These are phyloP conservation scores for Eriocheir sinensis DNA, from an alignment of 1,140 invertebrate species.

Conservation along the genomic window DNA sequence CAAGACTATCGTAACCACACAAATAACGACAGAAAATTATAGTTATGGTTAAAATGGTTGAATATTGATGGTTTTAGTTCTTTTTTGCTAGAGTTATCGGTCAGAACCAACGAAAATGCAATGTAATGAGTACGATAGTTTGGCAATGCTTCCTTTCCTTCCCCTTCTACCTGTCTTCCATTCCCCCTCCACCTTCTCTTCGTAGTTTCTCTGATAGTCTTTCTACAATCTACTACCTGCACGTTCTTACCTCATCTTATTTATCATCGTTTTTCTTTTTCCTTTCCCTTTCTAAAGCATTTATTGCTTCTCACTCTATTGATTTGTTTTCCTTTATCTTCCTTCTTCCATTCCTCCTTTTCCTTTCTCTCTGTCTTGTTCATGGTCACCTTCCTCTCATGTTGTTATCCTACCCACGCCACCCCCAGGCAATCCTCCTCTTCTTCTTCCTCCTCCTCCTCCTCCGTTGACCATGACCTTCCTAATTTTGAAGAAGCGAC, in stretches of 20 bases:
- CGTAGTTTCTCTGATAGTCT: neutral
- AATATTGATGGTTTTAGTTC: too few species aligned
- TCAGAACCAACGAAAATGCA: too few species aligned
- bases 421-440: neutral
- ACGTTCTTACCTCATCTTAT: neutral
- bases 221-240: neutral
- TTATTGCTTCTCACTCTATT: neutral
- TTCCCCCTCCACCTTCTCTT: too few species aligned
- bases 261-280: neutral
- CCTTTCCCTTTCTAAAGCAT: neutral
- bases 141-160: too few species aligned
- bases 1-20: too few species aligned
- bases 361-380: too few species aligned
- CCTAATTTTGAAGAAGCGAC: neutral
- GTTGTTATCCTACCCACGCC: neutral
- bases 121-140: too few species aligned
- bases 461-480: slow-evolving; percentile 13
- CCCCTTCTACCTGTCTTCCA: too few species aligned
- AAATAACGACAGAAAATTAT: too few species aligned
- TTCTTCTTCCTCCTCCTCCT: neutral
- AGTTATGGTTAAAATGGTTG: too few species aligned
- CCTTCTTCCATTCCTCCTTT: neutral
- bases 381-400: neutral
- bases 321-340: neutral
- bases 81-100: too few species aligned